A percentile compares a stretch with the other conserved stretches of the same genome.
Evolutionary conservation across 2,113 vertebrate species (phyloP).

Genomic region (Loxodonta africana): DNA sequence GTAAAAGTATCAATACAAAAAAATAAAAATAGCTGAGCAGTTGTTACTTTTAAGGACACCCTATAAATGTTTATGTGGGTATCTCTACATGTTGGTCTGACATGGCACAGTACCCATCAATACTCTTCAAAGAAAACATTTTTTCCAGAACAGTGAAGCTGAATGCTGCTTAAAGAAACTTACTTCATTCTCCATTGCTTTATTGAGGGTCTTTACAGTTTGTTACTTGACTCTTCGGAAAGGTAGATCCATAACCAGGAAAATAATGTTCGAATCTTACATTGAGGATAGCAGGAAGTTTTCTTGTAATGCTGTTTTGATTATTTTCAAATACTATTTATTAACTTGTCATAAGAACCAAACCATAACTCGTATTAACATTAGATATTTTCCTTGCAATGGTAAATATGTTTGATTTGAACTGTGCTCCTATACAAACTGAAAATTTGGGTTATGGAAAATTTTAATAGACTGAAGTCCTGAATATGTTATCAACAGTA

Average conservation of each 20-base stretch:
- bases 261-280: background rate
- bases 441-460: background rate
- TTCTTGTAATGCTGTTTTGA: background rate
- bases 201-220: background rate
- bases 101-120: background rate
- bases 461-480: background rate
- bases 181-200: background rate
- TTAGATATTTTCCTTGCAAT: background rate
- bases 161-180: background rate
- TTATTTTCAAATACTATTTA: background rate
- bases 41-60: background rate
- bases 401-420: background rate
- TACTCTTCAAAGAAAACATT: slow-evolving; percentile 31
- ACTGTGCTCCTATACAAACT: background rate
- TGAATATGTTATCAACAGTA: background rate
- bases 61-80: background rate
- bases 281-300: background rate
- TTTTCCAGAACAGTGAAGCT: slow-evolving; percentile 20
- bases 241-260: background rate
- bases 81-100: background rate
- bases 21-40: background rate
- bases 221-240: background rate
- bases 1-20: background rate
- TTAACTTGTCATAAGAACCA: background rate
- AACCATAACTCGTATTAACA: background rate